phyloP scores from a whole-genome alignment of 2,113 vertebrate species.

The Gobio gobio region DNA sequence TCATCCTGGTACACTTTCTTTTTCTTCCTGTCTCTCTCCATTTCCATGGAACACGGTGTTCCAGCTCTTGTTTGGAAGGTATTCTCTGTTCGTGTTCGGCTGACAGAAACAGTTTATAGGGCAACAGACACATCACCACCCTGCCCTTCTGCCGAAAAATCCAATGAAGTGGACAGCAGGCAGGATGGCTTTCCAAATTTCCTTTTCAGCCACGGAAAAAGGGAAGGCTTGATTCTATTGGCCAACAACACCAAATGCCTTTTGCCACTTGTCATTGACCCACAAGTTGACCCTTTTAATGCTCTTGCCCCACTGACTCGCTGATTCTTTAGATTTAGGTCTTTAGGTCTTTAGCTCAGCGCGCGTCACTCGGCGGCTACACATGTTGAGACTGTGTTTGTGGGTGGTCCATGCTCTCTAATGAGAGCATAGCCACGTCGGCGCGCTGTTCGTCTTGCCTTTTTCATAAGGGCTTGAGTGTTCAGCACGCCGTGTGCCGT shows the following conservation, averaged over 20 bases:
- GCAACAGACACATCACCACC: constrained; percentile 8
- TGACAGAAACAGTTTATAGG: constrained; percentile 8
- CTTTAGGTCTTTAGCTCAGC: too few relatives aligned
- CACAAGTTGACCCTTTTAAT: not conserved
- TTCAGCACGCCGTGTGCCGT: too few relatives aligned
- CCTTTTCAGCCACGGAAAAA: not conserved
- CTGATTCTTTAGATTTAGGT: not conserved
- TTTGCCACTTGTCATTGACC: not conserved
- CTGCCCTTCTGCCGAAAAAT: not conserved
- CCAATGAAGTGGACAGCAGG: not conserved
- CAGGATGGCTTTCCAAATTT: constrained; percentile 14
- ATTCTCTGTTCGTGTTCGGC: not conserved
- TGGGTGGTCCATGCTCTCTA: too few relatives aligned
- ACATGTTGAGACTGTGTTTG: too few relatives aligned
- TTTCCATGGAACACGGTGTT: not conserved
- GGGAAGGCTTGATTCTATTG: not conserved
- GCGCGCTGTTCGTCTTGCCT: too few relatives aligned
- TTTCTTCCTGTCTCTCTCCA: constrained; percentile 3
- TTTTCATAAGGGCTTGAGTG: too few relatives aligned
- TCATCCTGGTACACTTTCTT: not conserved
- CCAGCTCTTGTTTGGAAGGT: constrained; percentile 1
- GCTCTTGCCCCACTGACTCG: not conserved
- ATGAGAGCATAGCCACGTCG: too few relatives aligned
- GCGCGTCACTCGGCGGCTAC: too few relatives aligned
- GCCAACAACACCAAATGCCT: not conserved